These are phyloP conservation scores for Macheiramphus alcinus DNA, from an alignment of 2,113 vertebrate genomes.

Conservation along the genomic window DNA sequence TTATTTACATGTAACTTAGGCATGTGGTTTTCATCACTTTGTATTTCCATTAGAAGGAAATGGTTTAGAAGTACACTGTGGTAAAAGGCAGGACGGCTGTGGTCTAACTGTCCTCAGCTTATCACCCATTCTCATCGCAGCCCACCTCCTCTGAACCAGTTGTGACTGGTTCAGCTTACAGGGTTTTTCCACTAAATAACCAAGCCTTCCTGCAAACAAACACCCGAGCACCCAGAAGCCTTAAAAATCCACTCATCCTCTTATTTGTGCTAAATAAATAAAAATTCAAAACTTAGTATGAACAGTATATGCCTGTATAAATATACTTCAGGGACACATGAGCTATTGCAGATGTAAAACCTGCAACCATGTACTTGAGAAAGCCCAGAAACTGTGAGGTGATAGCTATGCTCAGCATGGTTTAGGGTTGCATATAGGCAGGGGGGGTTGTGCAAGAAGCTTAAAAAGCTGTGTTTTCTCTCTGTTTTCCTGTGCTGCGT, in stretches of 20 bases:
- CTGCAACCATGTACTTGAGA: neutral
- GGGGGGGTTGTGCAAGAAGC: neutral
- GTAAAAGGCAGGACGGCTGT: constrained; percentile 19
- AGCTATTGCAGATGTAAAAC: neutral
- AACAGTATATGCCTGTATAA: neutral
- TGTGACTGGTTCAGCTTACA: neutral
- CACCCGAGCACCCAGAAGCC: neutral
- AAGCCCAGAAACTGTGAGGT: neutral
- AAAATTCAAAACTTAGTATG: neutral
- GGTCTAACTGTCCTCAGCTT: constrained; percentile 67
- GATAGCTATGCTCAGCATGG: neutral
- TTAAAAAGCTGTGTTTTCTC: neutral
- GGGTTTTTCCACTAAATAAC: constrained; percentile 59
- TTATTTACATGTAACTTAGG: neutral
- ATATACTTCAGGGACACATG: neutral
- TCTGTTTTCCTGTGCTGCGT: neutral
- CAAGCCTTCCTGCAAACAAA: neutral
- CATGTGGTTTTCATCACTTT: neutral
- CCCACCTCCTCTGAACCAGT: neutral
- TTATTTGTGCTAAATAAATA: neutral
- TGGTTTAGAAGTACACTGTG: neutral
- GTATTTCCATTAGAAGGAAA: constrained; percentile 8
- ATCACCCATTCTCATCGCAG: neutral
- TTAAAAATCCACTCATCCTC: neutral
- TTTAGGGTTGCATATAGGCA: neutral